Conservation (phyloP, 2,797 vertebrate species). For the Gastrophryne carolinensis region DNA sequence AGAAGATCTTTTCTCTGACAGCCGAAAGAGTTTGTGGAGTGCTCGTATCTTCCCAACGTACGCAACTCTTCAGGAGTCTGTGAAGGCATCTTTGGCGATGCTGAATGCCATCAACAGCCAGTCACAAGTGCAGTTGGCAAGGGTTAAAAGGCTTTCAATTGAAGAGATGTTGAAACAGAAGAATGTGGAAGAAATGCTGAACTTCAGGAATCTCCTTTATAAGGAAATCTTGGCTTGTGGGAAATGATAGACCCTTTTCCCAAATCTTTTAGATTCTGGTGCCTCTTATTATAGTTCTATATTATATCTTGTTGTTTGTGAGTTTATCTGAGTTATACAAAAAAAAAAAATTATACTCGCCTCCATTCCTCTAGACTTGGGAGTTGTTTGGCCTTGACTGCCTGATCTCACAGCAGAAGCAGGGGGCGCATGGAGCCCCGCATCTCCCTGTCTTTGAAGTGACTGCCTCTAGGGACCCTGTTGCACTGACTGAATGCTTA, state of each 20-base stretch:
- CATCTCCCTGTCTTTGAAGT: too few relatives aligned
- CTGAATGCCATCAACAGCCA: slow-evolving; percentile 65
- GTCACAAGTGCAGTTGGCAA: slow-evolving; percentile 59
- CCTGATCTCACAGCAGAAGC: too few relatives aligned
- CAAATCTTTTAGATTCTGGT: too few relatives aligned
- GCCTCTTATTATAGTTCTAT: too few relatives aligned
- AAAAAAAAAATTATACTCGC: too few relatives aligned
- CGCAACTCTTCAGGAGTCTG: slow-evolving; percentile 70
- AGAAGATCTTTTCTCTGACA: slow-evolving; percentile 73
- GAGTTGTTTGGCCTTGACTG: too few relatives aligned
- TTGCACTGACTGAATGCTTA: too few relatives aligned
- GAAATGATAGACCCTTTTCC: slow-evolving; percentile 23
- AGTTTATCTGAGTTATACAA: too few relatives aligned
- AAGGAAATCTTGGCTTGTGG: slow-evolving; percentile 69
- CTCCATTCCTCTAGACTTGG: too few relatives aligned
- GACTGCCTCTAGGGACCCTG: too few relatives aligned
- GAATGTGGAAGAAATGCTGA: slow-evolving; percentile 79
- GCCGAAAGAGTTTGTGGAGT: slow-evolving; percentile 81
- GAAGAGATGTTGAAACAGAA: slow-evolving; percentile 82
- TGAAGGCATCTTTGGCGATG: slow-evolving; percentile 71
- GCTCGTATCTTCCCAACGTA: slow-evolving; percentile 84
- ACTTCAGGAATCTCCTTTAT: slow-evolving; percentile 78
- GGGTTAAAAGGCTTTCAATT: slow-evolving; percentile 74
- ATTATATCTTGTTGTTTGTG: too few relatives aligned
- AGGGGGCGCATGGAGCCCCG: too few relatives aligned